Evolutionary conservation across 1,140 invertebrate genomes (phyloP), one percentile per base, ranked within the genome.

Genomic region (Drosophila orena): DNA sequence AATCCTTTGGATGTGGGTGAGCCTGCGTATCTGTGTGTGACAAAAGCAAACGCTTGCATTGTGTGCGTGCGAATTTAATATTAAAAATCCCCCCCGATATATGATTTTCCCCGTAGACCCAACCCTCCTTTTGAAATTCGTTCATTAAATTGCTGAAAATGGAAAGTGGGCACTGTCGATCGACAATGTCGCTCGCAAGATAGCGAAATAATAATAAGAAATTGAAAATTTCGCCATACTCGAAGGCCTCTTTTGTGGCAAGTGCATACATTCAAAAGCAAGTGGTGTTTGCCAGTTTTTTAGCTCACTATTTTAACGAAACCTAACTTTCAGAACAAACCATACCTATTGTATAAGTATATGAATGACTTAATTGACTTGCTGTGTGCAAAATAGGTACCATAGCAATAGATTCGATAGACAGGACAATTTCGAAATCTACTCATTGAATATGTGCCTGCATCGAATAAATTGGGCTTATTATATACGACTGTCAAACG

Each of bases 81-180:
- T 27, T 27, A 86, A 86, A 81, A 88, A 42, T 49, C 38, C 66
- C 42, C 22, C 22, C 38, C 54, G 66, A 76, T 81, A 72, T 58
- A 72, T 88, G 62, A 47, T 61, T 72, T 71, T 80, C 49, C 52
- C 57, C 38, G 68, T 75, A 65, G 77, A 61, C 40, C 50, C 30
- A 30, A 30, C 30, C 2, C 66, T 57, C 43, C 61, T 75, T 77
- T 88, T 70, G 70, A 75, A 88, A 76, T 71, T 69, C 64, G 60
- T 81, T 81, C 65, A 88, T 79, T 86, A 81, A 79, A 72, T 47
- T 54, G 50, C 44, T 35, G 37, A 73, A 74, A 80, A 79, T 66
- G 73, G 66, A 62, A 68, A 78, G 56, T 58, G 49, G 12, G 20
- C 1, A 42, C 27, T n/a, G 46, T 14, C 46, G 47, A 71, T 77